phyloP scores from a whole-genome alignment of 2,113 vertebrate species.

The Cnemophilus loriae region DNA sequence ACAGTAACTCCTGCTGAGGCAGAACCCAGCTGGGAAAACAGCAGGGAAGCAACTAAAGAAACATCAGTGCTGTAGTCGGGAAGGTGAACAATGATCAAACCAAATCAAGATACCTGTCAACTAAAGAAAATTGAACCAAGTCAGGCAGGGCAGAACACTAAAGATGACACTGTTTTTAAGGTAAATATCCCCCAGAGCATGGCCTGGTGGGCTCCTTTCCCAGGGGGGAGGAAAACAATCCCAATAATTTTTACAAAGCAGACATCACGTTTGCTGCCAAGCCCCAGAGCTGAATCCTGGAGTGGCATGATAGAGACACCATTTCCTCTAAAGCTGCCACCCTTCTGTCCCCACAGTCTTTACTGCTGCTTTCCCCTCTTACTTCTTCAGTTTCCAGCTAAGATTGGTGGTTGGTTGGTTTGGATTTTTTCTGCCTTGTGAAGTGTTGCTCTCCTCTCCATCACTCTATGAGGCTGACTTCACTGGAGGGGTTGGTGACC shows the following conservation, averaged over 20 bases:
- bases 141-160: background rate
- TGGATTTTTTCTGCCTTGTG: background rate
- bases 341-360: background rate
- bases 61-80: background rate
- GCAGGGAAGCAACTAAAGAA: background rate
- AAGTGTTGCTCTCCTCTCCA: background rate
- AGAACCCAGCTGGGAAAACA: background rate
- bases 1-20: background rate
- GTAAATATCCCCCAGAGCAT: background rate
- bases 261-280: background rate
- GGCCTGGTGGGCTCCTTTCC: background rate
- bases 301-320: fast-evolving
- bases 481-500: background rate
- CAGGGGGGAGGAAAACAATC: background rate
- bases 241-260: background rate
- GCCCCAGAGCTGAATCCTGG: background rate
- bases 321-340: background rate
- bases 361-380: background rate
- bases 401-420: background rate
- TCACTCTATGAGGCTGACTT: background rate
- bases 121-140: background rate
- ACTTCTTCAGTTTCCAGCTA: background rate
- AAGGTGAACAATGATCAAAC: background rate
- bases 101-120: background rate
- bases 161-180: background rate